Evolutionary conservation across 2,113 vertebrate species (phyloP).

Genomic region (Oceanodroma tethys): DNA sequence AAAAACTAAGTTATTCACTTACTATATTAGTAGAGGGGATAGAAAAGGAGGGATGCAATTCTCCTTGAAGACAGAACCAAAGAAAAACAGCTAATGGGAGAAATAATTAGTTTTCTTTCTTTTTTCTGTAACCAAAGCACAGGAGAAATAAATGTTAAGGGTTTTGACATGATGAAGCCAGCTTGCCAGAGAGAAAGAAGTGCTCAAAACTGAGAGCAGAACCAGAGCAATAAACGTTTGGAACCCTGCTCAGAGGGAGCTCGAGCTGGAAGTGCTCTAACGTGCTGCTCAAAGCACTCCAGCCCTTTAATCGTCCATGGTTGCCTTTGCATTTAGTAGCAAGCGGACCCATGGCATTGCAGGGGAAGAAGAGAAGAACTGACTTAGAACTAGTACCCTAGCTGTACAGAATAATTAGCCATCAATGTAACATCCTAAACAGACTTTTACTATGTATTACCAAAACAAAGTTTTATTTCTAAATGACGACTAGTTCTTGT

Average conservation of each 20-base stretch:
- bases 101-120: not conserved
- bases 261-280: not conserved
- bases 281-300: not conserved
- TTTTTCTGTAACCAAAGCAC: not conserved
- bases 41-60: not conserved
- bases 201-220: not conserved
- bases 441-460: not conserved
- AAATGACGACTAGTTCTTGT: not conserved
- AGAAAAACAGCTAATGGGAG: not conserved
- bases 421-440: not conserved
- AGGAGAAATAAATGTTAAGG: not conserved
- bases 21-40: not conserved
- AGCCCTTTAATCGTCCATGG: not conserved
- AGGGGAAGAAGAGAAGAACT: not conserved
- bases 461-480: not conserved
- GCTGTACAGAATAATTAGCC: not conserved
- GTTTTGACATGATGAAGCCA: not conserved
- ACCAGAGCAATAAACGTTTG: fast-evolving
- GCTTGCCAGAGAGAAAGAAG: not conserved
- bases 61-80: not conserved
- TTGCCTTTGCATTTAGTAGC: not conserved
- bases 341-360: not conserved
- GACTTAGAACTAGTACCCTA: not conserved
- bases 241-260: not conserved
- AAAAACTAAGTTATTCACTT: not conserved